Base-by-base conservation (phyloP, 2,797 vertebrate genomes). In the Malurus leucopterus region DNA sequence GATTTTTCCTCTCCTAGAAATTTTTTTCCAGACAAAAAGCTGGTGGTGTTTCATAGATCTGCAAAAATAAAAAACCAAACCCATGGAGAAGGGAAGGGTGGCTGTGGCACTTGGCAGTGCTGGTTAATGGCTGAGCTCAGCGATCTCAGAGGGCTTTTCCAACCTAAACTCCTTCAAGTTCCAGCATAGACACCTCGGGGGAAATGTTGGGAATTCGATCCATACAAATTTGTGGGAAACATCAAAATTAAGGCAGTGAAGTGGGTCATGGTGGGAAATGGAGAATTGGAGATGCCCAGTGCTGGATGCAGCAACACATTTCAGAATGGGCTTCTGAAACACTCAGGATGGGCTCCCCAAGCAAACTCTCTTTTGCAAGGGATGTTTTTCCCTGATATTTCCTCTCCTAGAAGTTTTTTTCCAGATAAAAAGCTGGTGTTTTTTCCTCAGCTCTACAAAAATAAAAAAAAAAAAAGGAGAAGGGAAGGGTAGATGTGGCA, bases 241-340 rank as follows among this genome's bases (percentile, higher is more conserved):
- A 15, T 7, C 41, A 27, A 2, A 74, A 77, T 29, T 29, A 15
- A 59, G 78, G 32, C 14, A 20, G 21, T 13, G 19, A 65, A 61
- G 22, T 9, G 47, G 1, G 15, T 36, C 23, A 1, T 8, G 44
- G 44, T 8, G 15, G 21, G 18, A 71, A 1, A 0, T 0, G 4
- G 44, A 12, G 36, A 47, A 8, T 9, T 11, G 43, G 54, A 51
- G n/a, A 22, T 65, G 11, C 23, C 34, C 41, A 17, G 29, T 13
- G 53, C 69, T 71, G 59, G 54, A 23, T 14, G 13, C 54, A 61
- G 26, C 44, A 65, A 4, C 23, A 19, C 13, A 3, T 13, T 47
- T 32, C 26, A 22, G 22, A 22, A 14, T 3, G 24, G 32, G 19
- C 4, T 67, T 21, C 32, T 11, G 4, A n/a, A n/a, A n/a, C n/a